Percentiles rank a stretch among this genome's conserved stretches.
Evolutionary conservation across 2,797 vertebrate genomes (phyloP).

Genomic region (Tachyglossus aculeatus): DNA sequence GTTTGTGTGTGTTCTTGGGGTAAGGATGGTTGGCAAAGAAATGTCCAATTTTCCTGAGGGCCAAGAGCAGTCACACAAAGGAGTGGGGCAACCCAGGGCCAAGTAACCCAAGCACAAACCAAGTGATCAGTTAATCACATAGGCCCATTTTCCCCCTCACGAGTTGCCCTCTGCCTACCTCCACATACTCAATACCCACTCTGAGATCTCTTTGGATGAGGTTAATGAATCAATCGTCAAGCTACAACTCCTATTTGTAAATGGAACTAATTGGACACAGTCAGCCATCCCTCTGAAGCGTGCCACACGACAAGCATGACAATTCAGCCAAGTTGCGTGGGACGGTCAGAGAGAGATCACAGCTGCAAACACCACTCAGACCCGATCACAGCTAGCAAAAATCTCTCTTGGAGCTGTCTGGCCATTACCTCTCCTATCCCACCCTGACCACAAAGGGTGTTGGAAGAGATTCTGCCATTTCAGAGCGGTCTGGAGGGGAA

Average conservation of each 20-base stretch:
- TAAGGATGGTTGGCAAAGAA: too few species aligned
- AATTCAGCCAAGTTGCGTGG: slow-evolving; percentile 8
- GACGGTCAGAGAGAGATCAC: background rate
- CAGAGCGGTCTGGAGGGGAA: too few species aligned
- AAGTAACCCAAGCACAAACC: too few species aligned
- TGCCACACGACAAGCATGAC: slow-evolving; percentile 38
- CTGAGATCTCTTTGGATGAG: slow-evolving; percentile 9
- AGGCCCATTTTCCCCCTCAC: too few species aligned
- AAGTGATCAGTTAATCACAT: too few species aligned
- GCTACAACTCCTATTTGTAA: slow-evolving; percentile 36
- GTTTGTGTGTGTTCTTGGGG: too few species aligned
- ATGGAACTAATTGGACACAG: slow-evolving; percentile 31
- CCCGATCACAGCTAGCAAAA: background rate
- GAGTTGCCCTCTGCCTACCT: background rate
- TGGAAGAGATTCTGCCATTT: too few species aligned
- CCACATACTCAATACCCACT: background rate
- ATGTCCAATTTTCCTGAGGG: too few species aligned
- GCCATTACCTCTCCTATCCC: background rate
- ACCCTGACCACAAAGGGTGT: background rate
- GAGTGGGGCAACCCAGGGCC: too few species aligned
- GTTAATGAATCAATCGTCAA: slow-evolving; percentile 49
- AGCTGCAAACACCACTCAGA: background rate
- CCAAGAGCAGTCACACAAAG: too few species aligned
- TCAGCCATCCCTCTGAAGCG: slow-evolving; percentile 1
- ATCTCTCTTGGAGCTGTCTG: background rate